phyloP scores from a whole-genome alignment of 2,113 vertebrate species.

The Abramis brama region DNA sequence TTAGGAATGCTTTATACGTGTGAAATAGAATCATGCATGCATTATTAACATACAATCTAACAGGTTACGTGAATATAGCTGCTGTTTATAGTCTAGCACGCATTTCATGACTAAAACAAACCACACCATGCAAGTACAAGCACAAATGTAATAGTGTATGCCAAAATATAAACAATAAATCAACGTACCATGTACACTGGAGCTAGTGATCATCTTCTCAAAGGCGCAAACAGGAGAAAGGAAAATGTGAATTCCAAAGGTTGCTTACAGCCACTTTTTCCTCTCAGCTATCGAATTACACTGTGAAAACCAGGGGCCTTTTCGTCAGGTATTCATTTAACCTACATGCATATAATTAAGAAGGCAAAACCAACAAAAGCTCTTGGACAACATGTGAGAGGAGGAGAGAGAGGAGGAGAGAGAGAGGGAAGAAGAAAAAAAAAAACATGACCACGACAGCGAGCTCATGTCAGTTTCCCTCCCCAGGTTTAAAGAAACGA shows the following conservation, averaged over 20 bases:
- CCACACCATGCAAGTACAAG: background rate
- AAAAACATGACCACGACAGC: conserved; percentile 86
- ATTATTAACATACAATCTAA: conserved; percentile 7
- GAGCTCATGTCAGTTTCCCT: conserved; percentile 93
- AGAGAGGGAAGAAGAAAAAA: conserved; percentile 60
- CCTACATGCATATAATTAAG: conserved; percentile 90
- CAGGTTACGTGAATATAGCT: conserved; percentile 11
- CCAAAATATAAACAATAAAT: conserved; percentile 74
- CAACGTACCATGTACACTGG: conserved; percentile 98
- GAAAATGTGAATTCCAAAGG: conserved; percentile 92
- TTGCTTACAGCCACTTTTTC: conserved; percentile 94
- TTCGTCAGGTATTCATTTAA: conserved; percentile 92
- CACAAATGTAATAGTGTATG: background rate
- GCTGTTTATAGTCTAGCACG: background rate
- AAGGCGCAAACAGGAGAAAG: conserved; percentile 67
- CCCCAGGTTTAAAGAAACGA: conserved; percentile 77
- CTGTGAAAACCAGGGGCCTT: conserved; percentile 87
- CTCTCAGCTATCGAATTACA: conserved; percentile 95
- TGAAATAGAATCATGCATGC: background rate
- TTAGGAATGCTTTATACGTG: background rate
- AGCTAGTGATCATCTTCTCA: conserved; percentile 99
- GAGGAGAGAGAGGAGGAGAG: conserved; percentile 68
- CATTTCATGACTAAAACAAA: background rate
- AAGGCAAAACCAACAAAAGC: conserved; percentile 81
- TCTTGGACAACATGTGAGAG: conserved; percentile 83